A percentile compares a stretch with the other conserved stretches of the same genome.
phyloP scores from a whole-genome alignment of 2,797 vertebrate genomes.

The Sardinella longiceps region DNA sequence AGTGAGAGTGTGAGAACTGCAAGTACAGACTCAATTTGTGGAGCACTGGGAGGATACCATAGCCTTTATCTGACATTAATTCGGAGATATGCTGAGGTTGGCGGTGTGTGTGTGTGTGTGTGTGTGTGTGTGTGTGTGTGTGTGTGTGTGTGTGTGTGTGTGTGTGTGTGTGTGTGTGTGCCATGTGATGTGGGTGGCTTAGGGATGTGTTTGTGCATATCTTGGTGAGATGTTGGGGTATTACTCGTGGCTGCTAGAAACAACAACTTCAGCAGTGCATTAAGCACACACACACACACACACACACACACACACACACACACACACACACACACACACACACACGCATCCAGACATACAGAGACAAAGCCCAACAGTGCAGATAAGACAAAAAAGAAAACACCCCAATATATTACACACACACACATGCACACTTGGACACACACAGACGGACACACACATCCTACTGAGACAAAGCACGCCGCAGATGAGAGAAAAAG shows the following conservation, averaged over 20 bases:
- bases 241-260: slow-evolving; percentile 22
- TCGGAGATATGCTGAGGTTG: not conserved
- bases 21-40: not conserved
- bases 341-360: not conserved
- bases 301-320: not conserved
- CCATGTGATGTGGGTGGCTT: not conserved
- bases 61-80: slow-evolving; percentile 20
- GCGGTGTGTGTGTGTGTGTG: not conserved
- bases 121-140: slow-evolving; percentile 19
- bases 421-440: not conserved
- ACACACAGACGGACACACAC: not conserved
- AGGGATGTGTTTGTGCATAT: slow-evolving; percentile 4
- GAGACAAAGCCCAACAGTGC: not conserved
- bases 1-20: not conserved
- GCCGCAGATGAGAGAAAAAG: not conserved
- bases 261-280: slow-evolving; percentile 24
- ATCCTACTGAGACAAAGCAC: not conserved
- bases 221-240: slow-evolving; percentile 2
- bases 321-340: not conserved
- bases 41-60: not conserved
- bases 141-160: not conserved
- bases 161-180: slow-evolving; percentile 14
- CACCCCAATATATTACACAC: not conserved
- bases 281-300: slow-evolving; percentile 22
- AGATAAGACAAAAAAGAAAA: not conserved